Conservation (phyloP, 92 coral and sea anemone genomes). For the Porites lobata region DNA sequence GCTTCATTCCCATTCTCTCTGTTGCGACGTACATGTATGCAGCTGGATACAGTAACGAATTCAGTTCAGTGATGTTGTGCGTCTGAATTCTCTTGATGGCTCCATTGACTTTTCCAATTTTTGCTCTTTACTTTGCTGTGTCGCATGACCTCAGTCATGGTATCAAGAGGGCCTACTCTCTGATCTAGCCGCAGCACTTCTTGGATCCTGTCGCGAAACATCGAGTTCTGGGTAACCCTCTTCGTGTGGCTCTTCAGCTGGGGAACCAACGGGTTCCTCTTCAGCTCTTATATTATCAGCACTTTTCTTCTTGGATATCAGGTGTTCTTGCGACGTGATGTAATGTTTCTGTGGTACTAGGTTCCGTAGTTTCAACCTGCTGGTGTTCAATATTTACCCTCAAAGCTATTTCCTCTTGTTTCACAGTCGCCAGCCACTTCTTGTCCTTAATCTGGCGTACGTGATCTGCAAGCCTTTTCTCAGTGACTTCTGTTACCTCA, state of each 20-base stretch:
- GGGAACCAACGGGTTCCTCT: conserved; percentile 33
- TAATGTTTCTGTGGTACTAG: conserved; percentile 25
- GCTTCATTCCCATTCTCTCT: too few species aligned
- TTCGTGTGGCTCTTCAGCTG: conserved; percentile 22
- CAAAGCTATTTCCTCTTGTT: conserved; percentile 33
- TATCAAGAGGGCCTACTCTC: too few species aligned
- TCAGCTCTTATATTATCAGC: conserved; percentile 38
- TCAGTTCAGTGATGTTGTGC: too few species aligned
- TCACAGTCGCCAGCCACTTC: conserved; percentile 10
- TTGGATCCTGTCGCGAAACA: background rate
- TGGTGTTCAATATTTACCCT: conserved; percentile 37
- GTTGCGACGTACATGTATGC: too few species aligned
- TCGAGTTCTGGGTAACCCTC: conserved; percentile 17
- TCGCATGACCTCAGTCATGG: background rate
- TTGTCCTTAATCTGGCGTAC: conserved; percentile 12
- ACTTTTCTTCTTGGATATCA: conserved; percentile 44
- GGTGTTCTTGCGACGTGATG: conserved; percentile 30
- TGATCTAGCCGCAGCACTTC: too few species aligned
- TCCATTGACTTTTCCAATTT: too few species aligned
- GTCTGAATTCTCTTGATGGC: too few species aligned
- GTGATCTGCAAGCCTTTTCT: background rate
- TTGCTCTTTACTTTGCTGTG: conserved; percentile 11
- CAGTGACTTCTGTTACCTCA: background rate
- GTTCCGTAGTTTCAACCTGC: conserved; percentile 21
- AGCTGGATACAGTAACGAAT: too few species aligned